phyloP scores from a whole-genome alignment of 2,113 vertebrate genomes.

The Ptyas mucosa region DNA sequence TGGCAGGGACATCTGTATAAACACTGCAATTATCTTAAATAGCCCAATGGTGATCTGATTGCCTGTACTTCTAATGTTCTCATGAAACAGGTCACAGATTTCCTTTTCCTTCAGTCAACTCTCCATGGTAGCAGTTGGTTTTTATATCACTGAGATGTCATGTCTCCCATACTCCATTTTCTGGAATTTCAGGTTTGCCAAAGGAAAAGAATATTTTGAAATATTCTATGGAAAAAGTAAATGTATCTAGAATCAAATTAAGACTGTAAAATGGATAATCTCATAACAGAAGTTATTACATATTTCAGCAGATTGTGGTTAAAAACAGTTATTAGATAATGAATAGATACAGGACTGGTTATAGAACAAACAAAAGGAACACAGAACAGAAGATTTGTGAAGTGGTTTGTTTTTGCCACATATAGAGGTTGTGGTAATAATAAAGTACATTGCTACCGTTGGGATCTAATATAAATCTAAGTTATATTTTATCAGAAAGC shows the following conservation, averaged over 20 bases:
- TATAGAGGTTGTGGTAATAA: conserved; percentile 48
- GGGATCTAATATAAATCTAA: conserved; percentile 64
- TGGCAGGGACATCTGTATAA: not conserved
- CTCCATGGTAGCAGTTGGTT: too few relatives aligned
- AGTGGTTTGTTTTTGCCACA: conserved; percentile 56
- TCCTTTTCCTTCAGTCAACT: not conserved
- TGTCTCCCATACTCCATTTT: not conserved
- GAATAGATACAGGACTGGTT: conserved; percentile 37
- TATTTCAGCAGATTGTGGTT: conserved; percentile 15
- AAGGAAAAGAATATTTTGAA: not conserved
- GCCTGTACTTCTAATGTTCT: not conserved
- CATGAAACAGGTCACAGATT: not conserved
- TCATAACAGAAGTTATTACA: not conserved
- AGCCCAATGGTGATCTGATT: not conserved
- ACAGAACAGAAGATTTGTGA: conserved; percentile 32
- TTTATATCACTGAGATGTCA: not conserved
- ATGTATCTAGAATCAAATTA: not conserved
- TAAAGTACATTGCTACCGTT: conserved; percentile 63
- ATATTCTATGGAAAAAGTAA: not conserved
- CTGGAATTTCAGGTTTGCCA: not conserved
- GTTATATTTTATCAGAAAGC: conserved; percentile 50
- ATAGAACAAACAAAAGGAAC: conserved; percentile 1
- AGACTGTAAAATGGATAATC: not conserved
- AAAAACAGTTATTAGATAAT: conserved; percentile 22
- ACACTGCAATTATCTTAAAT: not conserved